Base-by-base conservation (phyloP, 2,888 invertebrate genomes). In the Priocnemis perturbator region DNA sequence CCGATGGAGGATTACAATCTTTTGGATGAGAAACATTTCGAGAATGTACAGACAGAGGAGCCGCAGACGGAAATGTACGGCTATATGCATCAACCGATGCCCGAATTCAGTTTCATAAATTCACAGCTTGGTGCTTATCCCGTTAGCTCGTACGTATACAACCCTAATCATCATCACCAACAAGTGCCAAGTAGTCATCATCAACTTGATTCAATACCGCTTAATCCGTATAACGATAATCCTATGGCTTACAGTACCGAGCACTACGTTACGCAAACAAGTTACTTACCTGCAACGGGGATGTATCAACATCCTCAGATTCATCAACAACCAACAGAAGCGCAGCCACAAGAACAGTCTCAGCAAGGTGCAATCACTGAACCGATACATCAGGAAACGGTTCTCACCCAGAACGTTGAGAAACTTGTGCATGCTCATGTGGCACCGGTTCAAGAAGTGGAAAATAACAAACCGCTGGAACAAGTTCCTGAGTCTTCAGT, bases 41-140 rank as follows among this genome's bases (percentile, higher is more conserved):
- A 79, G 19, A 62, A 60, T 1, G 62, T 73, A 1, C 7, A 61
- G 0, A 23, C 52, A 30, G 2, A n/a, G 5, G 58, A 72, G 0
- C 71, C 66, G 17, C 53, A 77, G 5, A 52, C 87, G 3, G 89
- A 88, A 58, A 87, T 90, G 60, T 90, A 90, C 64, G 89, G 90
- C 57, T 91, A 90, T 68, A 89, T 90, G 17, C 90, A 90, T 69
- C 90, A 90, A 3, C 67, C 60, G 9, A 89, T 89, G 0, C 86
- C 90, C 60, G 90, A 91, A 77, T 90, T 91, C 7, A 90, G 90
- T 30, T 91, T 90, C 73, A 91, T 91, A 67, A 90, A 89, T 79
- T 90, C 91, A 5, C 91, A 90, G 77, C 84, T 91, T 67, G 90
- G 89, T 56, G 89, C 90, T 19, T 90, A 85, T 2, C 82, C 85